Evolutionary conservation across 2,888 invertebrate species (phyloP).

Genomic region (Pinctada fucata): DNA sequence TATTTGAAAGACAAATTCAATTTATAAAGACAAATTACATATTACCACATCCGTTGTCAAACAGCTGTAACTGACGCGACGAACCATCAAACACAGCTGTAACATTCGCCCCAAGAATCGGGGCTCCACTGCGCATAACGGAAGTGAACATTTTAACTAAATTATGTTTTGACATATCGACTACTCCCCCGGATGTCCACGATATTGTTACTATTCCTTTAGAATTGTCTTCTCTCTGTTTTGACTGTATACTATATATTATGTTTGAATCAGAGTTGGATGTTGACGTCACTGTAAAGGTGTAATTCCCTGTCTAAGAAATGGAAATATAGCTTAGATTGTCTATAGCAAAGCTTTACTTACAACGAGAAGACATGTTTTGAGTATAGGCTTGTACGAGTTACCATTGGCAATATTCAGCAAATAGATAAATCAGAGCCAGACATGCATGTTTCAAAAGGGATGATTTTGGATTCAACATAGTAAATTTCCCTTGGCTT

Average conservation of each 20-base stretch:
- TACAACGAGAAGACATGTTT: too few relatives aligned
- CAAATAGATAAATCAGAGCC: too few relatives aligned
- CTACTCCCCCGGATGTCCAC: constrained; percentile 1
- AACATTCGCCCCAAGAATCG: constrained; percentile 49
- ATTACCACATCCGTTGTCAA: constrained; percentile 51
- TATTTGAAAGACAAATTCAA: too few relatives aligned
- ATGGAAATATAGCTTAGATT: too few relatives aligned
- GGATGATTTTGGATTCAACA: too few relatives aligned
- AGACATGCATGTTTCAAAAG: too few relatives aligned
- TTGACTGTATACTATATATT: not conserved
- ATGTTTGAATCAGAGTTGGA: not conserved
- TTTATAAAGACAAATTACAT: not conserved
- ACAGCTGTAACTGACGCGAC: constrained; percentile 36
- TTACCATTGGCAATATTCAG: too few relatives aligned
- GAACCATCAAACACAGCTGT: constrained; percentile 45
- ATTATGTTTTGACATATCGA: constrained; percentile 32
- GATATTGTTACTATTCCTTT: not conserved
- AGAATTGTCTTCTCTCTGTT: not conserved
- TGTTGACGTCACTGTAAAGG: not conserved
- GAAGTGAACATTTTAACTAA: constrained; percentile 46
- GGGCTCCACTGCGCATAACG: constrained; percentile 42
- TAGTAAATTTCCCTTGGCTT: too few relatives aligned
- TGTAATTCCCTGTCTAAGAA: constrained; percentile 12
- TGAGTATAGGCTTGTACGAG: too few relatives aligned
- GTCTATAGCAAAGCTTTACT: too few relatives aligned